A percentile compares a stretch with the other conserved stretches of the same genome.
phyloP scores from a whole-genome alignment of 2,113 vertebrate genomes.

The Steatornis caripensis region DNA sequence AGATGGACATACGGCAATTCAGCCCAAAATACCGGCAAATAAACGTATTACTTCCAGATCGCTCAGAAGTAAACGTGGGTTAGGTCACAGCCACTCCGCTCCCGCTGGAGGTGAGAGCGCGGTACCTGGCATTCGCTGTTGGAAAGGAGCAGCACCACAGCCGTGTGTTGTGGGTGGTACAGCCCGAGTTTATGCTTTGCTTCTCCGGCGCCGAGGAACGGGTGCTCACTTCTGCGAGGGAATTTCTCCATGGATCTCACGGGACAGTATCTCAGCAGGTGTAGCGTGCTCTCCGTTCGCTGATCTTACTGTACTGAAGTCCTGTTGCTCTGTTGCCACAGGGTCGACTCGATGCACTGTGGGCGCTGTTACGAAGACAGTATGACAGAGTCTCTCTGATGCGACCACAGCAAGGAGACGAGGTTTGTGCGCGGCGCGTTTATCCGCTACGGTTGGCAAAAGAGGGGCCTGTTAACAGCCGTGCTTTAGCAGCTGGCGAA shows the following conservation, averaged over 20 bases:
- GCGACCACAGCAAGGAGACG: conserved; percentile 88
- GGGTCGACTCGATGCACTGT: conserved; percentile 91
- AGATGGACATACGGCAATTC: rapidly evolving
- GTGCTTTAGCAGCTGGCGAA: not conserved
- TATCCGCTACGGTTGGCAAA: not conserved
- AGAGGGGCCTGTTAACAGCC: not conserved
- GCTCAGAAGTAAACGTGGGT: not conserved
- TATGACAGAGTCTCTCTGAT: conserved; percentile 95
- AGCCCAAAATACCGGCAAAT: not conserved
- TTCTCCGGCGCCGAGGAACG: rapidly evolving
- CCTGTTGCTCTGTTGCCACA: conserved; percentile 16
- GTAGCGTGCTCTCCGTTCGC: not conserved
- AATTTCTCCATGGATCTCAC: rapidly evolving
- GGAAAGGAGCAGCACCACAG: not conserved
- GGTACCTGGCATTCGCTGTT: not conserved
- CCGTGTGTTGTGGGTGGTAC: not conserved
- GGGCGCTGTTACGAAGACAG: conserved; percentile 87
- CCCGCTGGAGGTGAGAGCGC: not conserved
- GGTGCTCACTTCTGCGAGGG: rapidly evolving
- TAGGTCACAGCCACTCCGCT: not conserved
- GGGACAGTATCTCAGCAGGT: rapidly evolving
- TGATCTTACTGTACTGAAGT: not conserved
- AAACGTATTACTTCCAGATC: rapidly evolving
- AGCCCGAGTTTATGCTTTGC: not conserved
- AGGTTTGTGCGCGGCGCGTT: conserved; percentile 72